Evolutionary conservation across 2,888 invertebrate genomes (phyloP).

Genomic region (Trilocha varians): DNA sequence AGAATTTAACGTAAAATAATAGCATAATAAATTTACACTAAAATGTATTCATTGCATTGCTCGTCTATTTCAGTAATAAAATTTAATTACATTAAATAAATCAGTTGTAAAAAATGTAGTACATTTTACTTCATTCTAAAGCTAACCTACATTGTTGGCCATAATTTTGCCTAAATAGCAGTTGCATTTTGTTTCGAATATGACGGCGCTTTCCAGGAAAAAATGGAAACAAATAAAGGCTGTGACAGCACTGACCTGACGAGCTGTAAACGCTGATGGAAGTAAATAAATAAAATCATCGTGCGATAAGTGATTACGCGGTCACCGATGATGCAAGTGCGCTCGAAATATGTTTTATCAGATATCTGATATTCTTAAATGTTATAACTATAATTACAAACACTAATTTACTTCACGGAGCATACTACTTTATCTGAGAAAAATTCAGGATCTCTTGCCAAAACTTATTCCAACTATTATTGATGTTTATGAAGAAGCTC

Average conservation of each 20-base stretch:
- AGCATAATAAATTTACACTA: too few species aligned
- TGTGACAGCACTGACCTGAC: conserved; percentile 27
- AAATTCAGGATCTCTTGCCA: too few species aligned
- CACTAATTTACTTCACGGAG: not conserved
- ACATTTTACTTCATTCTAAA: not conserved
- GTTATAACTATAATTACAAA: not conserved
- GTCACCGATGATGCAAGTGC: conserved; percentile 32
- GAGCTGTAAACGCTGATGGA: conserved; percentile 29
- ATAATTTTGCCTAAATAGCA: conserved; percentile 9
- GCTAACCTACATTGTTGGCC: conserved; percentile 14
- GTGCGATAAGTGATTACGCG: conserved; percentile 22
- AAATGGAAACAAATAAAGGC: conserved; percentile 38
- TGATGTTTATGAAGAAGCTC: too few species aligned
- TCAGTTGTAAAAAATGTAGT: not conserved
- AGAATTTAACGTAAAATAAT: too few species aligned
- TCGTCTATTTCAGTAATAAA: conserved; percentile 10
- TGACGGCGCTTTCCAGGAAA: conserved; percentile 44
- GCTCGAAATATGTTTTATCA: conserved; percentile 31
- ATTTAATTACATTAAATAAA: conserved; percentile 12
- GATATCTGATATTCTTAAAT: conserved; percentile 11
- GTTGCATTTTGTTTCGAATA: conserved; percentile 13
- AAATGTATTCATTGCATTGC: too few species aligned
- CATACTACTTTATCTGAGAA: too few species aligned
- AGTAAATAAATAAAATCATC: conserved; percentile 26
- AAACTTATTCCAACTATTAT: too few species aligned